Conservation (phyloP, 2,113 vertebrate species). For the Orycteropus afer region DNA sequence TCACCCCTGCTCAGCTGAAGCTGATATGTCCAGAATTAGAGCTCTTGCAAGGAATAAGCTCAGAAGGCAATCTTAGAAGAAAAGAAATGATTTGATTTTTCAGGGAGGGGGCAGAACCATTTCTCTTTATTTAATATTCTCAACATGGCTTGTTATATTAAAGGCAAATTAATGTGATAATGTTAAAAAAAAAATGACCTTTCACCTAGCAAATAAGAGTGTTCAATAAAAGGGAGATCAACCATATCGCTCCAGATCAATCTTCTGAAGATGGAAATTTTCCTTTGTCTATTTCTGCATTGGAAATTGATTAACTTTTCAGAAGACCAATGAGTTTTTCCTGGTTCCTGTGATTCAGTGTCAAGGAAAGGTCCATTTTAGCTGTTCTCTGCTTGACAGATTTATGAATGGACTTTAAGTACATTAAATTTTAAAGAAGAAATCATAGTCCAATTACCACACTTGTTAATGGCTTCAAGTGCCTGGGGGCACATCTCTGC, state of each 20-base stretch:
- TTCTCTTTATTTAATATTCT: constrained; percentile 80
- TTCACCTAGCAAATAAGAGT: constrained; percentile 80
- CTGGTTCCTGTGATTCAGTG: constrained; percentile 74
- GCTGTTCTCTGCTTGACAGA: constrained; percentile 55
- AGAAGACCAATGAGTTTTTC: constrained; percentile 70
- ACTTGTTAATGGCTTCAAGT: constrained; percentile 63
- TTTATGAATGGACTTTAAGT: constrained; percentile 79
- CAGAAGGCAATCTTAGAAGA: constrained; percentile 47
- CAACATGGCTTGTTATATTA: constrained; percentile 71
- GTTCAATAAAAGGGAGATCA: constrained; percentile 84
- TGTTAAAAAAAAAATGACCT: constrained; percentile 84
- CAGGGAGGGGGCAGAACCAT: background rate
- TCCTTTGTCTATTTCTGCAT: constrained; percentile 79
- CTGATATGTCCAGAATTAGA: background rate
- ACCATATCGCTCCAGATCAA: constrained; percentile 79
- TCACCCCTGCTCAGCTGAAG: background rate
- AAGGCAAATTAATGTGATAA: constrained; percentile 84
- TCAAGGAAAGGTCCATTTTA: constrained; percentile 60
- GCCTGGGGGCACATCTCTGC: background rate
- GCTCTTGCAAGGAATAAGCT: constrained; percentile 33
- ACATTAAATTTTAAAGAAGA: constrained; percentile 80
- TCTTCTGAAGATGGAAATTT: constrained; percentile 80
- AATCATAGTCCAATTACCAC: constrained; percentile 78
- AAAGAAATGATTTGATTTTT: constrained; percentile 57
- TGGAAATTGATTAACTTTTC: constrained; percentile 85